These are phyloP conservation scores for Sterrhoptilus dennistouni DNA, from an alignment of 2,113 vertebrate genomes.

Conservation along the genomic window DNA sequence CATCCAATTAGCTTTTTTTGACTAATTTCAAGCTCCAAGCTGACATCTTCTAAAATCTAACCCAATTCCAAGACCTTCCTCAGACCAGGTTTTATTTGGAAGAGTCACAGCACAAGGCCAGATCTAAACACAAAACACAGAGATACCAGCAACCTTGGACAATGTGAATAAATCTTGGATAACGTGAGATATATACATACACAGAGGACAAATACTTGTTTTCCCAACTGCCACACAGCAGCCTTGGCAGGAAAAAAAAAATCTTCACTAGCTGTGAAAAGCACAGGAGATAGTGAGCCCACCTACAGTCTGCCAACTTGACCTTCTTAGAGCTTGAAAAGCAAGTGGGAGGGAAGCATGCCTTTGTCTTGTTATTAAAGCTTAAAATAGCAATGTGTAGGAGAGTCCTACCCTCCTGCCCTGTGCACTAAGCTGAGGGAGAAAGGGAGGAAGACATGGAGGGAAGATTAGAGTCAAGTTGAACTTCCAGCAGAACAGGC, in stretches of 20 bases:
- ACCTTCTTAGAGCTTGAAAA: conserved; percentile 26
- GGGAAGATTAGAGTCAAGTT: background rate
- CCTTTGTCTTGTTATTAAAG: conserved; percentile 25
- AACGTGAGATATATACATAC: background rate
- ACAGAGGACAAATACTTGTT: background rate
- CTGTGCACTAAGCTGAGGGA: background rate
- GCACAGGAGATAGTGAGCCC: background rate
- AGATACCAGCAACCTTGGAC: background rate
- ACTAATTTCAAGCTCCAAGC: background rate
- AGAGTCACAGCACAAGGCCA: background rate
- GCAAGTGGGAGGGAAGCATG: conserved; percentile 17
- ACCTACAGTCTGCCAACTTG: conserved; percentile 17
- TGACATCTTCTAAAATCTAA: background rate
- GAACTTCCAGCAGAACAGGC: background rate
- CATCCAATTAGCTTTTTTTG: background rate
- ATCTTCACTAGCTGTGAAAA: background rate
- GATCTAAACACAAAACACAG: background rate
- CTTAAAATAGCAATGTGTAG: conserved; percentile 45
- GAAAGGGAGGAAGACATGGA: background rate
- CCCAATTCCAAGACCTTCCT: background rate
- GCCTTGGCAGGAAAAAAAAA: background rate
- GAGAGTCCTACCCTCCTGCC: conserved; percentile 12
- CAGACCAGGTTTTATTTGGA: background rate
- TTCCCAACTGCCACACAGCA: background rate
- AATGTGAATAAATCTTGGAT: background rate